These are phyloP conservation scores for Oreohelix idahoensis DNA, from an alignment of 1,140 invertebrate species.

Conservation along the genomic window DNA sequence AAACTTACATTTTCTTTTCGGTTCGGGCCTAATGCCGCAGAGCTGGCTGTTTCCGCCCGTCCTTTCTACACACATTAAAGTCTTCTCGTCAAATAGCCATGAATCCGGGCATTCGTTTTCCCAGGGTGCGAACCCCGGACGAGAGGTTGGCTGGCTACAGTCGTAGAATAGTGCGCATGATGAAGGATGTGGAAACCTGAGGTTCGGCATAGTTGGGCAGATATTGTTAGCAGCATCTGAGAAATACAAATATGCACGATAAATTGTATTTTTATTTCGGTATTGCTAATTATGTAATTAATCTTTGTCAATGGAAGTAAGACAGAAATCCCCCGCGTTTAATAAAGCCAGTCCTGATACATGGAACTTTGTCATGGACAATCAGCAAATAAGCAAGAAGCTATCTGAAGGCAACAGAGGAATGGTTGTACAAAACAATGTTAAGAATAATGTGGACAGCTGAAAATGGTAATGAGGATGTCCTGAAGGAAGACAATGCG, in stretches of 20 bases:
- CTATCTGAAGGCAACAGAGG: background rate
- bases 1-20: constrained; percentile 55
- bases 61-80: constrained; percentile 50
- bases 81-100: constrained; percentile 52
- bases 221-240: constrained; percentile 50
- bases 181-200: constrained; percentile 51
- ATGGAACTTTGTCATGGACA: too few relatives aligned
- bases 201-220: constrained; percentile 51
- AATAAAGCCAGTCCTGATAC: background rate
- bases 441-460: background rate
- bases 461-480: too few relatives aligned
- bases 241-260: background rate
- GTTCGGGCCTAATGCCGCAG: constrained; percentile 52
- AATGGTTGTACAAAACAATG: too few relatives aligned
- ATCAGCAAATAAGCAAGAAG: background rate
- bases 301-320: too few relatives aligned
- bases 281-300: too few relatives aligned
- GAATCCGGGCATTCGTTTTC: constrained; percentile 59
- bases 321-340: background rate
- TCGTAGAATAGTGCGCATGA: constrained; percentile 58
- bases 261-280: background rate
- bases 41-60: constrained; percentile 39
- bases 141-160: constrained; percentile 48
- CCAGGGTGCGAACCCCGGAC: constrained; percentile 46
- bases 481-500: too few relatives aligned